Percentiles rank a stretch among this genome's conserved stretches.
These are phyloP conservation scores for Homarus americanus DNA, from an alignment of 1,140 invertebrate genomes.

Conservation along the genomic window DNA sequence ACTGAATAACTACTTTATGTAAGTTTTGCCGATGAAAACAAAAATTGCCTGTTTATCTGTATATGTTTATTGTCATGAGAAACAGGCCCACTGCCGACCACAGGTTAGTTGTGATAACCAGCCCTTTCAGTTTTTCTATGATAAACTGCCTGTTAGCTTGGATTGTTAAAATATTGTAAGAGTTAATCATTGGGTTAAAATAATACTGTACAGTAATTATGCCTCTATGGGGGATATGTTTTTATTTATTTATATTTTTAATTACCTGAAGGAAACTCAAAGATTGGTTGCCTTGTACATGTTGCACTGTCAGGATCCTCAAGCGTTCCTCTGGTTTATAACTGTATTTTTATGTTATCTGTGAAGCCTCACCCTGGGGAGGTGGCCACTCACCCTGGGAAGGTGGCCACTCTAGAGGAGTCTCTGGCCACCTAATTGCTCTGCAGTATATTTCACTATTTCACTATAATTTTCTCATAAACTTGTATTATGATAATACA, in stretches of 20 bases:
- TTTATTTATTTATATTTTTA: background rate
- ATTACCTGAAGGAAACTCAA: background rate
- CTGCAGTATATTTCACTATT: no score
- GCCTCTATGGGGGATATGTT: background rate
- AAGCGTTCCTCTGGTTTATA: background rate
- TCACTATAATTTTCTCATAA: no score
- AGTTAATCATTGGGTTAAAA: background rate
- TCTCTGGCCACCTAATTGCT: no score
- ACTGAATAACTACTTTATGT: background rate
- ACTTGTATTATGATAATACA: no score
- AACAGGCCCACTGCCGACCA: slow-evolving; percentile 26
- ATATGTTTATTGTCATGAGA: background rate
- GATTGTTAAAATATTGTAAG: slow-evolving; percentile 12
- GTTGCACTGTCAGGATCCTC: slow-evolving; percentile 8
- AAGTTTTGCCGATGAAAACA: background rate
- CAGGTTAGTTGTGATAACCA: slow-evolving; percentile 31
- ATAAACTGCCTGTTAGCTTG: background rate
- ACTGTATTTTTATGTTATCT: no score
- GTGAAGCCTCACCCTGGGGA: no score
- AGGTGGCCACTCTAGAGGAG: no score
- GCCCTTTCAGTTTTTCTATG: slow-evolving; percentile 30
- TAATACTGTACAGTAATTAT: background rate
- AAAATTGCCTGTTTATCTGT: background rate
- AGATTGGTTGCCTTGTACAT: slow-evolving; percentile 6
- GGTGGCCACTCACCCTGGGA: no score